Conservation (phyloP, 2,113 vertebrate species). For the Tinamus guttatus region DNA sequence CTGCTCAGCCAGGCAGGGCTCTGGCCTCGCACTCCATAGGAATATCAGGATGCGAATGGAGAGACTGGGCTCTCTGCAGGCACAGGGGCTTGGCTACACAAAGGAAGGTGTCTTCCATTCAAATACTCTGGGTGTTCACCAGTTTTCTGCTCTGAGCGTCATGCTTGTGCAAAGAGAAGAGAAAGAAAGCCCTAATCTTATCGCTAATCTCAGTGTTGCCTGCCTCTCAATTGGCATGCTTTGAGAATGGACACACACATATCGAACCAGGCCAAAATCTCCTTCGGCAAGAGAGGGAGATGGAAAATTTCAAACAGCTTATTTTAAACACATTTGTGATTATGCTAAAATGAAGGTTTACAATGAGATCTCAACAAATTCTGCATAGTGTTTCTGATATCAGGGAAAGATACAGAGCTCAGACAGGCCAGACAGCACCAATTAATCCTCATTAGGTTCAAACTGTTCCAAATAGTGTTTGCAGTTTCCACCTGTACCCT, state of each 20-base stretch:
- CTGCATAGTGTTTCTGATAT: constrained; percentile 1
- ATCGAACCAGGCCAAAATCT: constrained; percentile 30
- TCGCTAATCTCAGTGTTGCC: neutral
- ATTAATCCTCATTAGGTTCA: constrained; percentile 1
- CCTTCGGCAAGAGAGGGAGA: constrained; percentile 27
- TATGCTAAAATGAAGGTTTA: neutral
- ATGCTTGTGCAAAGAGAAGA: neutral
- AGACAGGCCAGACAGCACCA: neutral
- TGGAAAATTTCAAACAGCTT: constrained; percentile 16
- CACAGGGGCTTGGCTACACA: neutral
- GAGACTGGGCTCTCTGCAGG: neutral
- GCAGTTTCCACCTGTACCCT: constrained; percentile 30
- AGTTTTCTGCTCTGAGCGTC: neutral
- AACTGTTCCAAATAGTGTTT: neutral
- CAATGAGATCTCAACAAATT: neutral
- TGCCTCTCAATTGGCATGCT: neutral
- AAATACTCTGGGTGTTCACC: rapidly evolving
- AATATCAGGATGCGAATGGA: neutral
- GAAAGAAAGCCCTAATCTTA: neutral
- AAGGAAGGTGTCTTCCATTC: neutral
- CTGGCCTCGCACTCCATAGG: neutral
- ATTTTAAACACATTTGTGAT: constrained; percentile 49
- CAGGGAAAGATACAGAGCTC: constrained; percentile 14
- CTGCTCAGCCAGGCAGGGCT: neutral
- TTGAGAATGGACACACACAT: neutral